Evolutionary conservation across 1,140 invertebrate genomes (phyloP), one percentile per base, ranked within the genome.

Genomic region (Reticulitermes speratus): DNA sequence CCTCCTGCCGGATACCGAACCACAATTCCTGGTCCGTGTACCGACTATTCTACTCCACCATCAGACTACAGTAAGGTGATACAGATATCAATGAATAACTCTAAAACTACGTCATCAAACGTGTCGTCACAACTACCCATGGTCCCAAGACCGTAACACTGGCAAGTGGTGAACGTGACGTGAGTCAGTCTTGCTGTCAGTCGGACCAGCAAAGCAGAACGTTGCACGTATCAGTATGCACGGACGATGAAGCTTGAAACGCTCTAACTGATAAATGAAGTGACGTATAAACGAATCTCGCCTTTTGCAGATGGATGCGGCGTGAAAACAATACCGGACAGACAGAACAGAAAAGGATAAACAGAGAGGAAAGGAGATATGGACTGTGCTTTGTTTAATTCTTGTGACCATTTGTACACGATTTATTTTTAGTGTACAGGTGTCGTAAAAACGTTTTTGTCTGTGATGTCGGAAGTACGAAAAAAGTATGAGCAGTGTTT

Each of bases 231-330:
- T 75, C 65, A 30, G 25, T n/a, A 30, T 75, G n/a, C 65, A 75
- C 25, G 65, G 65, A 75, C 25, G 65, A 75, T 75, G 65, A 75
- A 75, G 65, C 65, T 30, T 75, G 65, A 75, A 75, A 75, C n/a
- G 25, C 65, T 16, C 1, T 30, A 38, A 25, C 65, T 2, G 65
- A 75, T 75, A 75, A 75, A 75, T 75, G 25, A 75, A 75, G 65
- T 75, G 65, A 25, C 65, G 6, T 75, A 75, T 75, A 75, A 75
- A 16, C 65, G 65, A n/a, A 21, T 65, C 59, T 48, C 16, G 11
- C 48, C 48, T 48, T 7, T 65, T n/a, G 59, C 59, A 65, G 16
- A 19, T 65, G 59, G 59, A 65, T 30, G n/a, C 25, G 65, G 14
- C 16, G 11, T 75, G 65, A 14, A 75, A 75, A 75, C 30, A 75